Base-by-base conservation (phyloP, 2,888 invertebrate genomes). In the Macropis europaea region DNA sequence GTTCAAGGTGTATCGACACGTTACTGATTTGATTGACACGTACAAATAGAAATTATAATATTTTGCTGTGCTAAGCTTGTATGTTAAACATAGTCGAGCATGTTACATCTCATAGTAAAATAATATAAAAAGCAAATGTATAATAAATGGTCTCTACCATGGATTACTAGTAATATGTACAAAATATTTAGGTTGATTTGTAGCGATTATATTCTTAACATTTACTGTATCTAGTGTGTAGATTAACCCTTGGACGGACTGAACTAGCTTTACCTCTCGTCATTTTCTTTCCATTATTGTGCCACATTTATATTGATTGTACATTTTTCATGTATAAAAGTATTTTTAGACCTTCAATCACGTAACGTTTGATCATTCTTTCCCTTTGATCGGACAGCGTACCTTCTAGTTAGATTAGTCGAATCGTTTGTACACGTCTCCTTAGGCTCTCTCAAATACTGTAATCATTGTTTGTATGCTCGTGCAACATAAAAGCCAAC, bases 191-290 rank as follows among this genome's bases (percentile, higher is more conserved):
- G 61, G 53, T 73, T 19, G 34, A 61, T 45, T 57, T 36, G 34
- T 13, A 7, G n/a, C 57, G 19, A 34, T 53, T 36, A 67, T 57
- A 57, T 54, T 30, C 67, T 72, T 72, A 73, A 62, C 19, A 40
- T 45, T 67, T 59, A 67, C 30, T 32, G 63, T 74, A 77, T 38
- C 67, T 77, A 77, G 57, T 62, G 54, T 42, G 56, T 59, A 68
- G 62, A 53, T 76, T 73, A 73, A 76, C 68, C 48, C 52, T 74
- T 84, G 84, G 84, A 84, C 84, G 84, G 82, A 84, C 77, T 77
- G 66, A 73, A 56, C 63, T 77, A 82, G 79, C 69, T 59, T 82
- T 63, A 47, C 19, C 28, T 19, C 36, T 19, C 36, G 26, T 48
- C 42, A 22, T 72, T 57, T 57, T 54, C 7, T 13, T 42, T 62